phyloP scores from a whole-genome alignment of 2,113 vertebrate species.

The Vicugna pacos region DNA sequence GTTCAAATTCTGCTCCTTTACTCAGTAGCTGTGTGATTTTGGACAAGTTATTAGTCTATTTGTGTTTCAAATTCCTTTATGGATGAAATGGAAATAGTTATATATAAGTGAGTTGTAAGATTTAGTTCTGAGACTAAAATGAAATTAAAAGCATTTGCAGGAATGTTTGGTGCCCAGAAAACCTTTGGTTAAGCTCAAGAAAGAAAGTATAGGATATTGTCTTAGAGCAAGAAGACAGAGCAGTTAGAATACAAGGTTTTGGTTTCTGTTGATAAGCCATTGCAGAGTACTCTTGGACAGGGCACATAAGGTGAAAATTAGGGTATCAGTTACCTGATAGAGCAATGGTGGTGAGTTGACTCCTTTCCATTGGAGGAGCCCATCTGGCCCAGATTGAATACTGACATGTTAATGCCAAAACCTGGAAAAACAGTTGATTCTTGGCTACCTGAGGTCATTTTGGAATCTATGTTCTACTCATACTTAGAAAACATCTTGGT shows the following conservation, averaged over 20 bases:
- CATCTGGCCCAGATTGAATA: conserved; percentile 92
- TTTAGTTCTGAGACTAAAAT: background rate
- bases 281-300: background rate
- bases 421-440: conserved; percentile 77
- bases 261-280: background rate
- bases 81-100: background rate
- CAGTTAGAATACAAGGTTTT: background rate
- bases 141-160: background rate
- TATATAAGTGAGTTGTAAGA: background rate
- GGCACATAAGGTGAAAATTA: fast-evolving
- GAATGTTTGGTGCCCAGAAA: too few species aligned
- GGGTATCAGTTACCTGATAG: conserved; percentile 76
- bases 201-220: background rate
- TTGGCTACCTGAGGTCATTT: background rate
- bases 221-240: background rate
- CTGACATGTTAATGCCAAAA: conserved; percentile 89
- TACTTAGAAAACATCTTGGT: background rate
- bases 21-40: background rate
- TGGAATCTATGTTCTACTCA: background rate
- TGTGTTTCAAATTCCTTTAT: background rate
- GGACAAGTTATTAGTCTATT: background rate
- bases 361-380: conserved; percentile 91
- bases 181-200: background rate
- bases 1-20: background rate
- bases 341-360: conserved; percentile 87